A percentile compares a stretch with the other conserved stretches of the same genome.
Conservation (phyloP, 1,140 invertebrate species). For the Lucilia cuprina region DNA sequence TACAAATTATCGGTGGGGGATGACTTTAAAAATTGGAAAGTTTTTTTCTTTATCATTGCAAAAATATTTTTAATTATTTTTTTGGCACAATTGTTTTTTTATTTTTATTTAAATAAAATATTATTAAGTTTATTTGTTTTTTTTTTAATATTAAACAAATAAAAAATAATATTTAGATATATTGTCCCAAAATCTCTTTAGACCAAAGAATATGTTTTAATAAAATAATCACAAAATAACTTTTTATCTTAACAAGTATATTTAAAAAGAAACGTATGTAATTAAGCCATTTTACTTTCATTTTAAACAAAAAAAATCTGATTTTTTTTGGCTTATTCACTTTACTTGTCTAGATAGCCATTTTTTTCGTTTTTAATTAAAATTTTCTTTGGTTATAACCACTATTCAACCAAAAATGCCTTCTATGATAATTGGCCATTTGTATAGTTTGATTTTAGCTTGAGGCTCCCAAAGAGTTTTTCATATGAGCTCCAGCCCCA, state of each 20-base stretch:
- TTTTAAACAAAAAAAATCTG: not conserved
- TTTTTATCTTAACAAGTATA: not conserved
- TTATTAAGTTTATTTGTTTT: no score
- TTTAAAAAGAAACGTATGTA: not conserved
- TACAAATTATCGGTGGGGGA: slow-evolving; percentile 8
- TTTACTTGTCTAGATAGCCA: not conserved
- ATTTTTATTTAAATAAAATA: not conserved
- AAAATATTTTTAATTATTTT: not conserved
- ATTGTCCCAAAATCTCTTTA: not conserved
- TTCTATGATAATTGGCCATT: slow-evolving; percentile 38
- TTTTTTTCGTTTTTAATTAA: slow-evolving; percentile 40
- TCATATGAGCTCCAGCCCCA: slow-evolving; percentile 58
- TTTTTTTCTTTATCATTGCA: not conserved
- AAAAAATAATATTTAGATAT: not conserved
- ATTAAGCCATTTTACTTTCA: not conserved
- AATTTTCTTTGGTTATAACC: slow-evolving; percentile 61
- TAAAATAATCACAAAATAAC: not conserved
- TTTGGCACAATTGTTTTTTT: slow-evolving; percentile 2
- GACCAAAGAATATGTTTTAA: not conserved
- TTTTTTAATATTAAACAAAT: not conserved
- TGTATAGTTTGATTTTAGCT: slow-evolving; percentile 61
- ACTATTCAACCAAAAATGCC: slow-evolving; percentile 52
- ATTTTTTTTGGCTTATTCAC: not conserved
- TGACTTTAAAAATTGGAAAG: slow-evolving; percentile 11
- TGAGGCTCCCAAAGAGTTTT: slow-evolving; percentile 59